Percentiles rank a stretch among this genome's conserved stretches.
Evolutionary conservation across 2,888 invertebrate genomes (phyloP).

Genomic region (Panopea generosa): DNA sequence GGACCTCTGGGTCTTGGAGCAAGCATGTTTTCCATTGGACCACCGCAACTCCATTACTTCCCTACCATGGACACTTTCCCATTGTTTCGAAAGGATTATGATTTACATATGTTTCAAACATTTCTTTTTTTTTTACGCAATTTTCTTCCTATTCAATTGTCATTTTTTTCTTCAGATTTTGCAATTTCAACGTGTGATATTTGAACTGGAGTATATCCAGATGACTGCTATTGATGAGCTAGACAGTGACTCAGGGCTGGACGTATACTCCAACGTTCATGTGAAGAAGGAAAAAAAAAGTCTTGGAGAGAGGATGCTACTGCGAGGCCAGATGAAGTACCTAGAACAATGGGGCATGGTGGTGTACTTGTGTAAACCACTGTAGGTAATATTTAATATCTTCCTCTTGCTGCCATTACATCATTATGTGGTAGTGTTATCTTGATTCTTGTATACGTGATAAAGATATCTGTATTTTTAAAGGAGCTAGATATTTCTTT

Average conservation of each 20-base stretch:
- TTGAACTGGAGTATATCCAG: slow-evolving; percentile 91
- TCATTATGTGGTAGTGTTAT: too few species aligned
- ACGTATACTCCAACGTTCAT: not conserved
- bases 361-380: slow-evolving; percentile 94
- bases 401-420: too few species aligned
- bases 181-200: slow-evolving; percentile 93
- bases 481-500: too few species aligned
- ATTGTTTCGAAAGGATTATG: too few species aligned
- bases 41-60: too few species aligned
- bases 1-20: too few species aligned
- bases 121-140: not conserved
- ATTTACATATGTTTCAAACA: too few species aligned
- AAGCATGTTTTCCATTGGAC: too few species aligned
- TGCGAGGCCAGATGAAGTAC: slow-evolving; percentile 94
- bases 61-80: too few species aligned
- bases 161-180: slow-evolving; percentile 89
- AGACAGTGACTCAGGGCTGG: slow-evolving; percentile 20
- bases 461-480: too few species aligned
- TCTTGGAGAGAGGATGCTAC: slow-evolving; percentile 68
- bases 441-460: too few species aligned
- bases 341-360: slow-evolving; percentile 92
- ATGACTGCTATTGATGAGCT: slow-evolving; percentile 26
- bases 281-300: not conserved
- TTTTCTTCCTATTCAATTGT: slow-evolving; percentile 19
- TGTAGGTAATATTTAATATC: slow-evolving; percentile 88